Percentiles rank a stretch among this genome's conserved stretches.
Evolutionary conservation across 2,797 vertebrate species (phyloP).

Genomic region (Fistularia tabacaria): DNA sequence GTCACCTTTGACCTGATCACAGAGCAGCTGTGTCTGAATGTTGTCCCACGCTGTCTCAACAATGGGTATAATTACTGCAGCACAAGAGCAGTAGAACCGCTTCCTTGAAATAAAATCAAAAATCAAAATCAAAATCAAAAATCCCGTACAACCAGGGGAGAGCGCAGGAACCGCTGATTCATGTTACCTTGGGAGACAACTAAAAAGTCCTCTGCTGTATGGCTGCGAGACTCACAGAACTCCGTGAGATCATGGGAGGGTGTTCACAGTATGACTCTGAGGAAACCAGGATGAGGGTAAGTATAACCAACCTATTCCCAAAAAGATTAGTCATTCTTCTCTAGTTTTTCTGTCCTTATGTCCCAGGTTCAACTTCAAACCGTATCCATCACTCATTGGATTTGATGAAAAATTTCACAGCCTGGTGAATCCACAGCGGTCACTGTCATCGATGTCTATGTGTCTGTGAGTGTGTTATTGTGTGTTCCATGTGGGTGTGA

Average conservation of each 20-base stretch:
- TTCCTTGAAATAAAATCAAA: background rate
- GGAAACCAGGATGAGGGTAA: background rate
- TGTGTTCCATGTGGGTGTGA: slow-evolving; percentile 21
- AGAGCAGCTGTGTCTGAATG: slow-evolving; percentile 27
- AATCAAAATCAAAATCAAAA: too few relatives aligned
- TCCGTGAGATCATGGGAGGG: slow-evolving; percentile 10
- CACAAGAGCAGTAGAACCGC: slow-evolving; percentile 3
- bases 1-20: slow-evolving; percentile 3
- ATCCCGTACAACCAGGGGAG: too few relatives aligned
- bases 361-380: too few relatives aligned
- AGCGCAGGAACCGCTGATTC: background rate
- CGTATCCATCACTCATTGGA: too few relatives aligned
- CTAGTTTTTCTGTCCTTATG: background rate
- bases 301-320: slow-evolving; percentile 1
- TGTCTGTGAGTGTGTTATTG: slow-evolving; percentile 2
- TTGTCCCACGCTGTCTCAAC: slow-evolving; percentile 6
- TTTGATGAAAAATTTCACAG: background rate
- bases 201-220: background rate
- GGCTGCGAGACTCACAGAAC: slow-evolving; percentile 12
- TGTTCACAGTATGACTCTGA: slow-evolving; percentile 9
- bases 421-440: background rate
- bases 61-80: background rate
- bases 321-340: slow-evolving; percentile 17
- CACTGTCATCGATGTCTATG: too few relatives aligned
- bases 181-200: background rate